Evolutionary conservation across 92 coral and sea anemone genomes (phyloP).

Genomic region (Chrysogorgia sp.): DNA sequence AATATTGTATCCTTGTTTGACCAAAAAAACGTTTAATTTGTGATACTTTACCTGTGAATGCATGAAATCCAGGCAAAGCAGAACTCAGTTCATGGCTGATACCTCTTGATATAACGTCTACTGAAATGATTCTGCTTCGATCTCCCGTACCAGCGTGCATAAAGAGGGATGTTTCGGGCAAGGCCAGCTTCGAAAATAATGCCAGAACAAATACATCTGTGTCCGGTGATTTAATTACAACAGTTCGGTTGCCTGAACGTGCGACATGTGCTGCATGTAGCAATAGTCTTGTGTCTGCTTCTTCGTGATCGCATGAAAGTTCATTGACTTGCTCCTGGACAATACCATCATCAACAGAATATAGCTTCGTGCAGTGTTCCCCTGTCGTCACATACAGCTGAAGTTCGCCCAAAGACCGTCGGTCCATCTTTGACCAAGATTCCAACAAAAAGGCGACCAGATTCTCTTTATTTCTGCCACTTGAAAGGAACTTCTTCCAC

Average conservation of each 20-base stretch:
- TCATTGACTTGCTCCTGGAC: slow-evolving; percentile 11
- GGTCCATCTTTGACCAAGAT: slow-evolving; percentile 25
- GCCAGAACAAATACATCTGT: slow-evolving; percentile 35
- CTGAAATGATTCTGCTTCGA: slow-evolving; percentile 26
- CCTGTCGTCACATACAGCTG: slow-evolving; percentile 27
- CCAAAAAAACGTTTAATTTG: not conserved
- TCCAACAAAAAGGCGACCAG: slow-evolving; percentile 35
- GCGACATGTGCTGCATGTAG: slow-evolving; percentile 43
- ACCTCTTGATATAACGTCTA: slow-evolving; percentile 1
- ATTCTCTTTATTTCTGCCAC: slow-evolving; percentile 38
- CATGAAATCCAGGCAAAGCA: slow-evolving; percentile 45
- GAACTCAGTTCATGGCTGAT: slow-evolving; percentile 14
- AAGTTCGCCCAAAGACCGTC: slow-evolving; percentile 7
- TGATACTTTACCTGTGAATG: slow-evolving; percentile 32
- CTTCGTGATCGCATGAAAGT: slow-evolving; percentile 37
- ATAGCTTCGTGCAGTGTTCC: slow-evolving; percentile 14
- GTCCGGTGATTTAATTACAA: slow-evolving; percentile 30
- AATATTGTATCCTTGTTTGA: slow-evolving; percentile 18
- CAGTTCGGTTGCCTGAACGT: slow-evolving; percentile 16
- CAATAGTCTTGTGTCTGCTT: slow-evolving; percentile 30
- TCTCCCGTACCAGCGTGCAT: slow-evolving; percentile 39
- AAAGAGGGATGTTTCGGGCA: slow-evolving; percentile 33
- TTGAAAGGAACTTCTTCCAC: slow-evolving; percentile 40
- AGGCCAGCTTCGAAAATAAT: slow-evolving; percentile 24
- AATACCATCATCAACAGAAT: not conserved